Evolutionary conservation across 2,888 invertebrate species (phyloP), one percentile per base, ranked within the genome.

Genomic region (Drosophila macrospina): DNA sequence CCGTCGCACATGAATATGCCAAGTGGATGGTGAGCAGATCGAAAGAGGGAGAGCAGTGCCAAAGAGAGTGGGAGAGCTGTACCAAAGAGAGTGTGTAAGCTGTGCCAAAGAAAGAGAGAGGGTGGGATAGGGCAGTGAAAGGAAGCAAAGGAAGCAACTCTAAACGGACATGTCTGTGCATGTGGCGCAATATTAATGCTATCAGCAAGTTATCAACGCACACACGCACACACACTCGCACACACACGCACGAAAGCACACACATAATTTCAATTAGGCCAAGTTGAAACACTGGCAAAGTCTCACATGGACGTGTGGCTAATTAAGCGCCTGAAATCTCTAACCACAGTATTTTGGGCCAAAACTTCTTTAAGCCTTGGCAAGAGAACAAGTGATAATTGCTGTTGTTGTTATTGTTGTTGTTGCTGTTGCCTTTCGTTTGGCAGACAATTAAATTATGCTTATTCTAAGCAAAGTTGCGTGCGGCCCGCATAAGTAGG

Each of bases 401-500:
- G 36, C 48, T 59, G 51, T 26, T 56, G 26, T 32, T 61, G 28
- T 28, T 28, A 6, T 28, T 28, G 8, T 10, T 42, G 34, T 20
- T 50, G 24, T 8, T 39, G 41, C 16, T 62, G 51, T 50, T 64
- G 51, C 55, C 41, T 76, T 74, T 67, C 79, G 56, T 79, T 78
- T 69, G 82, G 45, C 60, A 71, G 69, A 76, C 80, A 80, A 83
- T 84, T 76, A 68, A 83, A 83, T 86, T 80, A 86, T 68, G 83
- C 55, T 69, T 65, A 74, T 60, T 1, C 64, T 28, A 42, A 10
- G 32, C 47, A 51, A 20, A 60, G 52, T 56, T 63, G 64, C 59
- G 51, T 45, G 64, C 57, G 10, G 56, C 68, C 64, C 71, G 62
- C 56, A 69, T 73, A 78, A 71, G 69, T 79, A 72, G 42, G 50